Evolutionary conservation across 2,888 invertebrate species (phyloP).

Genomic region (Cantharis rufa): DNA sequence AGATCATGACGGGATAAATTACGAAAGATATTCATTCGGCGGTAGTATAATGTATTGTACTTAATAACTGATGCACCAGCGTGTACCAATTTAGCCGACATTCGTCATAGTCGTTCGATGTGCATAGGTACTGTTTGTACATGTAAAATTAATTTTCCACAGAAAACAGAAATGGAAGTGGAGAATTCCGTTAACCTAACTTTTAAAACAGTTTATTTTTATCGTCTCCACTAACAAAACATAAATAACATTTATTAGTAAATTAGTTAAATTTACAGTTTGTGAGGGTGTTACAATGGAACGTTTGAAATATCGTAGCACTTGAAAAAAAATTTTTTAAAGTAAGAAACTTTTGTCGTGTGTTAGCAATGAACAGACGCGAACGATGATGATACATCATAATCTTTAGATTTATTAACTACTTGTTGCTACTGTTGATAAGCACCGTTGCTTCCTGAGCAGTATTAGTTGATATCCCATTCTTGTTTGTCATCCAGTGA

Average conservation of each 20-base stretch:
- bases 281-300: neutral
- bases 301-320: neutral
- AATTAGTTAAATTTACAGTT: neutral
- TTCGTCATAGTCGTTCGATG: neutral
- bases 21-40: constrained; percentile 32
- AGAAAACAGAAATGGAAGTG: neutral
- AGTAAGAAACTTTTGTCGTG: neutral
- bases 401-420: constrained; percentile 52
- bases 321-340: neutral
- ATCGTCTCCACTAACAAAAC: neutral
- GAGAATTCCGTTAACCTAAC: neutral
- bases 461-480: constrained; percentile 26
- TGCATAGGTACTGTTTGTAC: neutral
- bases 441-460: constrained; percentile 44
- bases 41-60: constrained; percentile 16
- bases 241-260: neutral
- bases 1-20: constrained; percentile 29
- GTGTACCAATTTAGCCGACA: neutral
- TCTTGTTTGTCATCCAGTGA: constrained; percentile 13
- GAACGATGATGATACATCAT: constrained; percentile 40
- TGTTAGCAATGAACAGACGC: constrained; percentile 30
- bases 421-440: constrained; percentile 52
- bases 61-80: constrained; percentile 1
- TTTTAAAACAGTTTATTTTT: neutral
- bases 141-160: neutral